Percentiles rank a stretch among this genome's conserved stretches.
Conservation (phyloP, 2,797 vertebrate genomes). For the Molothrus aeneus region DNA sequence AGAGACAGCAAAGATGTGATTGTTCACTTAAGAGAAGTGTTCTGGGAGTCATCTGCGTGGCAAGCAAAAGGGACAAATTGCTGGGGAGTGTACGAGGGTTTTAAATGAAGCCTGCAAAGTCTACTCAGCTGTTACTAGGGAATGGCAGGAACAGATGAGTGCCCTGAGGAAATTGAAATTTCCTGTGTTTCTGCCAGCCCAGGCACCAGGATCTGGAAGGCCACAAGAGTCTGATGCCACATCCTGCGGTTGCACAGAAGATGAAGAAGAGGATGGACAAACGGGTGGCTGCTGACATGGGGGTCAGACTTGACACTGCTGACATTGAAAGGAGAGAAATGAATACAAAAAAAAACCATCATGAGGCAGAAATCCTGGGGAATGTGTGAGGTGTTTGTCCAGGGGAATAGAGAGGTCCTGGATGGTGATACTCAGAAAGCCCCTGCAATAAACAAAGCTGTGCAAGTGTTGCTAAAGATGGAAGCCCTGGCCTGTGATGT, state of each 20-base stretch:
- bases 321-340: not conserved
- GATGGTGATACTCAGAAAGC: not conserved
- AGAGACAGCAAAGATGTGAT: not conserved
- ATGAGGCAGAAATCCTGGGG: not conserved
- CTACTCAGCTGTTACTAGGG: not conserved
- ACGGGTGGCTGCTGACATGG: not conserved
- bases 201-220: not conserved
- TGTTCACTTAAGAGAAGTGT: not conserved
- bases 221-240: not conserved
- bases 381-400: not conserved
- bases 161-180: conserved; percentile 17
- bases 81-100: not conserved
- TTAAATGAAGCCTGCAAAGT: conserved; percentile 19
- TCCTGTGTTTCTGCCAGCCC: not conserved
- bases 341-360: not conserved
- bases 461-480: rapidly evolving
- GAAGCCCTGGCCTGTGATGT: not conserved
- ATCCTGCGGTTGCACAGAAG: not conserved
- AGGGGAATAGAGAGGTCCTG: not conserved
- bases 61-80: conserved; percentile 3
- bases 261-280: not conserved
- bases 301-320: not conserved
- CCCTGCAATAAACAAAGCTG: not conserved
- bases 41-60: not conserved
- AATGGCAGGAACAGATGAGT: not conserved